These are phyloP conservation scores for Aleiodes testaceus DNA, from an alignment of 2,888 invertebrate genomes.

Conservation along the genomic window DNA sequence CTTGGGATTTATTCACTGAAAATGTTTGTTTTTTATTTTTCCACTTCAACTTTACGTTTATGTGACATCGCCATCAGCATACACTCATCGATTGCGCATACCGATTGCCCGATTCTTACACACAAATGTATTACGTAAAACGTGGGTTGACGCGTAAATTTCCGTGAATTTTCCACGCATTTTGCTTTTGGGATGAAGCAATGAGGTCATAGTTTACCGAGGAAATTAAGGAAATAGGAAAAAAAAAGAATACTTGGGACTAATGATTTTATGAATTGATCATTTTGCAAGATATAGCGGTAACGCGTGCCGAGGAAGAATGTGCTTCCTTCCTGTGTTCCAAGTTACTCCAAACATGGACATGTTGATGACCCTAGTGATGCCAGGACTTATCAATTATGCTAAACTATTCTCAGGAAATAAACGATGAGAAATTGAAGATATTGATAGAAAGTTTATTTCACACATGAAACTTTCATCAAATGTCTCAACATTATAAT, in stretches of 20 bases:
- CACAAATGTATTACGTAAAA: neutral
- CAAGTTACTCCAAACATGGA: constrained; percentile 61
- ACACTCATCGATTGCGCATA: constrained; percentile 51
- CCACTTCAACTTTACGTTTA: neutral
- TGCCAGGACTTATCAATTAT: constrained; percentile 44
- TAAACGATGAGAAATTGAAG: too few species aligned
- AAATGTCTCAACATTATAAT: too few species aligned
- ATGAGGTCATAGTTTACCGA: too few species aligned
- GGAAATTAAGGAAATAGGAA: too few species aligned
- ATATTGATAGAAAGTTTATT: too few species aligned
- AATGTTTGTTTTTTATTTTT: constrained; percentile 19
- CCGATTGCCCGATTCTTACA: constrained; percentile 40
- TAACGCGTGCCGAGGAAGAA: constrained; percentile 57
- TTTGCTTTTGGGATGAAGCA: too few species aligned
- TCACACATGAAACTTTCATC: too few species aligned
- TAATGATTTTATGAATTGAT: constrained; percentile 8
- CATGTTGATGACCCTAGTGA: constrained; percentile 50
- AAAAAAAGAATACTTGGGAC: neutral
- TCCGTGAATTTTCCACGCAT: neutral
- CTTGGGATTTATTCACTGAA: too few species aligned
- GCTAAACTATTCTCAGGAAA: constrained; percentile 6
- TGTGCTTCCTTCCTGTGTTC: constrained; percentile 65
- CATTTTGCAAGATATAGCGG: constrained; percentile 46
- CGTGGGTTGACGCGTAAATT: constrained; percentile 3
- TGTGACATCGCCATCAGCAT: neutral